Percentiles rank a stretch among this genome's conserved stretches.
Evolutionary conservation across 2,797 vertebrate genomes (phyloP).

Genomic region (Betta splendens): DNA sequence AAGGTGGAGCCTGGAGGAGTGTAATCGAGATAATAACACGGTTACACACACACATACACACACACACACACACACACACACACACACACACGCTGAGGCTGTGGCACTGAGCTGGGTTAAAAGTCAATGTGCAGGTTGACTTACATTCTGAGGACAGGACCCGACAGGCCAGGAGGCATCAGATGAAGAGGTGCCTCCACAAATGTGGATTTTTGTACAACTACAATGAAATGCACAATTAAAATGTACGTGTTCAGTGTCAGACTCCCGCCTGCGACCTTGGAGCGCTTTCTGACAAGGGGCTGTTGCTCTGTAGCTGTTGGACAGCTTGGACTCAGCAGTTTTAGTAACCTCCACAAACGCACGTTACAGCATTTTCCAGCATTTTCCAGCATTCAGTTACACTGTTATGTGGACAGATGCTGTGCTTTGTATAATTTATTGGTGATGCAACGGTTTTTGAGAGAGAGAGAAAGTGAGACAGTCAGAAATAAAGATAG

Average conservation of each 20-base stretch:
- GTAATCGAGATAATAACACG: slow-evolving; percentile 76
- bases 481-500: no score
- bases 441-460: no score
- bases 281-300: background rate
- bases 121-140: slow-evolving; percentile 57
- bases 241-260: background rate
- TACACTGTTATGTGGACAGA: no score
- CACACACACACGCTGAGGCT: slow-evolving; percentile 58
- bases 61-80: no score
- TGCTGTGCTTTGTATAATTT: no score
- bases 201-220: background rate
- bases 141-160: slow-evolving; percentile 68
- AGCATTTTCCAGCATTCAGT: no score
- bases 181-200: slow-evolving; percentile 10
- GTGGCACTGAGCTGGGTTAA: slow-evolving; percentile 52
- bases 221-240: background rate
- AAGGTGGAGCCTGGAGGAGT: slow-evolving; percentile 63
- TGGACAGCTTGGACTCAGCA: background rate
- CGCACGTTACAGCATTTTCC: no score
- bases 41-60: slow-evolving; percentile 40
- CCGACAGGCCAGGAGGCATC: slow-evolving; percentile 62
- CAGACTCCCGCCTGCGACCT: background rate
- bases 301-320: background rate
- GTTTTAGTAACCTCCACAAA: no score
- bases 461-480: no score